These are phyloP conservation scores for Cephalopholis sonnerati DNA, from an alignment of 2,113 vertebrate species.

Conservation along the genomic window DNA sequence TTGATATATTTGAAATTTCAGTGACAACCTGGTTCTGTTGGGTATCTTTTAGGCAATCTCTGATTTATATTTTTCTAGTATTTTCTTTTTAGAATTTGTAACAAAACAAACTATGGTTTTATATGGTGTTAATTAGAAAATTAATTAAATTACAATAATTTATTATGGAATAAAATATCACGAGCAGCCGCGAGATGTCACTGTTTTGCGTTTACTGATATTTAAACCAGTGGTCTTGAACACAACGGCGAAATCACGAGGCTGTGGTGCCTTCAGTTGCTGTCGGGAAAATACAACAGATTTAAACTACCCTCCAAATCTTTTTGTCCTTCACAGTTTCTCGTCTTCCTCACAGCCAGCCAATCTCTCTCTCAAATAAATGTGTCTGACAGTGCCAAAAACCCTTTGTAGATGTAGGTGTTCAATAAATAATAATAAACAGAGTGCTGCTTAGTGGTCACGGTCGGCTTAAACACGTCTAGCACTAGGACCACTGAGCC, in stretches of 20 bases:
- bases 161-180: not conserved
- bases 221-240: not conserved
- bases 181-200: not conserved
- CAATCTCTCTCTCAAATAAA: not conserved
- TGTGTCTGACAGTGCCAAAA: not conserved
- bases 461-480: fast-evolving
- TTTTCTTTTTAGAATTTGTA: too few relatives aligned
- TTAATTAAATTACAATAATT: not conserved
- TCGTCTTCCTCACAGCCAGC: not conserved
- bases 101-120: too few relatives aligned
- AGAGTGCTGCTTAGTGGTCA: not conserved
- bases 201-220: slow-evolving; percentile 1
- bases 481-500: slow-evolving; percentile 82
- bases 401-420: fast-evolving
- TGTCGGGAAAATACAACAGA: not conserved
- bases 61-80: not conserved
- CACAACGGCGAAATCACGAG: slow-evolving; percentile 10
- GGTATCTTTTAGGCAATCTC: too few relatives aligned
- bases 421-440: not conserved
- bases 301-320: not conserved
- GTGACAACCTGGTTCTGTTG: too few relatives aligned
- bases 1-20: too few relatives aligned
- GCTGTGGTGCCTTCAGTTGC: slow-evolving; percentile 19
- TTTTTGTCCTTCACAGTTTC: fast-evolving
- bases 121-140: too few relatives aligned